Evolutionary conservation across 2,888 invertebrate species (phyloP).

Genomic region (Creontiades dilutus): DNA sequence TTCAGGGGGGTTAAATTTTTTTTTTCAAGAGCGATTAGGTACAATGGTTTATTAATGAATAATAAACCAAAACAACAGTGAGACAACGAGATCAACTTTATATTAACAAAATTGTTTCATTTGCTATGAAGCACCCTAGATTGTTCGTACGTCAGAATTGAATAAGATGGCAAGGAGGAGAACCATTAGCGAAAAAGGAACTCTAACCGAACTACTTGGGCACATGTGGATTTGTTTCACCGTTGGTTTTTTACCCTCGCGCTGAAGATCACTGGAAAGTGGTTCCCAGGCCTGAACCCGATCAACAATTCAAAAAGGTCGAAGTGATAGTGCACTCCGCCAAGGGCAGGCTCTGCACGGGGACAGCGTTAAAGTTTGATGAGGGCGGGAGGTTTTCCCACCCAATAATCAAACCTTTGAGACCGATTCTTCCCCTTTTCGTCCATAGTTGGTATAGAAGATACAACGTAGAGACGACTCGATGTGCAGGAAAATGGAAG

Average conservation of each 20-base stretch:
- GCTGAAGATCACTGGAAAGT: background rate
- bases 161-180: too few species aligned
- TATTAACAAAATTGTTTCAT: too few species aligned
- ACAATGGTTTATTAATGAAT: too few species aligned
- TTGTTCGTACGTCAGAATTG: too few species aligned
- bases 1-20: too few species aligned
- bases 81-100: too few species aligned
- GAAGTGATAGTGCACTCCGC: conserved; percentile 7
- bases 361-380: conserved; percentile 17
- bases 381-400: background rate
- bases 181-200: too few species aligned
- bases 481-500: background rate
- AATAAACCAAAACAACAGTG: too few species aligned
- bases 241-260: background rate
- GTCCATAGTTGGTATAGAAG: background rate
- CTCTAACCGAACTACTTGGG: too few species aligned
- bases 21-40: too few species aligned
- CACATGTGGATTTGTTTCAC: background rate
- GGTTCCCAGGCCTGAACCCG: background rate
- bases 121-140: too few species aligned
- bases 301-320: conserved; percentile 39
- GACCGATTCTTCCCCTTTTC: background rate
- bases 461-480: background rate
- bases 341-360: background rate
- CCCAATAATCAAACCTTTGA: conserved; percentile 1